Evolutionary conservation across 1,140 invertebrate genomes (phyloP), one percentile per base, ranked within the genome.

Genomic region (Drosophila bocqueti): DNA sequence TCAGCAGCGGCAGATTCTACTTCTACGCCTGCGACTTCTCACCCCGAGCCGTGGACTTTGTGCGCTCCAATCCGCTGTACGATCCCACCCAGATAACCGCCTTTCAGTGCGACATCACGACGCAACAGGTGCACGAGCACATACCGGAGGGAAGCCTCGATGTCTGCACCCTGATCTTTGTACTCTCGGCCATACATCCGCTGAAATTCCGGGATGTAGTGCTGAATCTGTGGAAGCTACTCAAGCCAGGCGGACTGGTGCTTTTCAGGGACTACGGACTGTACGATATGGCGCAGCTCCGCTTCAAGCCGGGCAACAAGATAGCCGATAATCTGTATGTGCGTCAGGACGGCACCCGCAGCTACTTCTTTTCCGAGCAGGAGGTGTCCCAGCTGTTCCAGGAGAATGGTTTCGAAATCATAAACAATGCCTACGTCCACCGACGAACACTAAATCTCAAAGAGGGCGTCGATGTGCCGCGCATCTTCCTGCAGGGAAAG

Each of bases 211-310:
- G 73, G 16, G 93, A 92, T 42, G 96, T 96, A 11, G 92, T 98
- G 1, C 83, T 93, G 50, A 98, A 97, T 93, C 92, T 98, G 4
- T 95, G 93, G 77, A 92, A 94, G 68, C 93, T 96, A 9, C 93
- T 99, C 1, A 96, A 95, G 73, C 96, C 96, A 1, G 97, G 96
- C 21, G 99, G 98, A 16, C 91, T 97, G 40, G 91, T 99, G 5
- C 93, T 99, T 6, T 98, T 99, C 82, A 94, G 99, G 81, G 99
- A 99, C 94, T 99, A 99, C 93, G 99, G 98, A 0, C 93, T 98
- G n/a, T 98, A 99, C 92, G 99, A 99, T 93, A 97, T 99, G 96
- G 97, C 99, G 4, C 99, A 99, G 93, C 85, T 99, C 4, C 94
- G 99, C 55, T 99, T 99, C 93, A 96, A 97, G 76, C 95, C 97